These are phyloP conservation scores for Bombus superbus DNA, from an alignment of 1,140 invertebrate genomes.

Conservation along the genomic window DNA sequence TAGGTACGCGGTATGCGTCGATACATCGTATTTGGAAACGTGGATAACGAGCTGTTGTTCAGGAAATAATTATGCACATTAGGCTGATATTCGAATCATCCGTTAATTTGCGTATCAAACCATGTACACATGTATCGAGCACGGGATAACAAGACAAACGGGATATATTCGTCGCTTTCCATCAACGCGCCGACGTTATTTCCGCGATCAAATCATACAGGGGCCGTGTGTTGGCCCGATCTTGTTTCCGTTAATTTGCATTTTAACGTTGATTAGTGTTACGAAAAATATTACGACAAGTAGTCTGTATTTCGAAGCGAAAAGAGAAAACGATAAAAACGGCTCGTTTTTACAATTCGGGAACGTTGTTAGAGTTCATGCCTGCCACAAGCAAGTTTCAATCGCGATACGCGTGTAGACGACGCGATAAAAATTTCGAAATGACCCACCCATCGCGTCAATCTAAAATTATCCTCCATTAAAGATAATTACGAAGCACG, in stretches of 20 bases:
- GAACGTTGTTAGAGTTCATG: neutral
- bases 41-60: slow-evolving; percentile 36
- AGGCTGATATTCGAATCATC: slow-evolving; percentile 36
- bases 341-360: neutral
- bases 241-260: neutral
- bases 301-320: neutral
- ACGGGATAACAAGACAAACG: slow-evolving; percentile 41
- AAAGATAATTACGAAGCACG: neutral
- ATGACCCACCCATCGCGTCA: neutral
- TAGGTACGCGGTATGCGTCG: too few species aligned
- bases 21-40: slow-evolving; percentile 10
- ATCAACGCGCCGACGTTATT: slow-evolving; percentile 22
- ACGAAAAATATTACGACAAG: neutral
- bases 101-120: slow-evolving; percentile 32
- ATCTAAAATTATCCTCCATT: neutral
- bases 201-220: neutral
- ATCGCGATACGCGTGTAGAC: neutral
- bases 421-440: neutral
- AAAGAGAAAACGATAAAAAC: neutral
- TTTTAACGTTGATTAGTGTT: neutral
- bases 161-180: slow-evolving; percentile 7
- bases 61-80: slow-evolving; percentile 44
- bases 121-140: neutral
- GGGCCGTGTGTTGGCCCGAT: neutral
- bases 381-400: neutral